These are phyloP conservation scores for Myotis planiceps DNA, from an alignment of 2,797 vertebrate species.

Conservation along the genomic window DNA sequence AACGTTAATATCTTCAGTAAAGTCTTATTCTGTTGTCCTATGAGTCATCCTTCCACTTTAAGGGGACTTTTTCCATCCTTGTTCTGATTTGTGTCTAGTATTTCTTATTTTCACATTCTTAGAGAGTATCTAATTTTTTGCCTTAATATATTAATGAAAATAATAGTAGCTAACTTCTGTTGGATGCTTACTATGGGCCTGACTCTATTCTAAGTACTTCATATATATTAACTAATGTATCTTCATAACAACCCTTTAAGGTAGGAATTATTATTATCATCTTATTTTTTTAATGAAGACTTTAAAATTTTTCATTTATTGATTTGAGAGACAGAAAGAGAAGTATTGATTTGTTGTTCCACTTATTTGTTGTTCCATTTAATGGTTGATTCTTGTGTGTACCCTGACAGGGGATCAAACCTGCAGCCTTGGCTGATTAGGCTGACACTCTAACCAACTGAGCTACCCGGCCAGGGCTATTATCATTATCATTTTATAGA, in stretches of 20 bases:
- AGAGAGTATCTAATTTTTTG: constrained; percentile 37
- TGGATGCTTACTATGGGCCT: neutral
- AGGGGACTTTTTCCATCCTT: neutral
- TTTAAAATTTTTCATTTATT: neutral
- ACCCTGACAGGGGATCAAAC: neutral
- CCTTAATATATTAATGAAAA: constrained; percentile 19
- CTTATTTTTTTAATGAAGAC: neutral
- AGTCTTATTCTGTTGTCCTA: neutral
- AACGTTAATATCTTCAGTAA: neutral
- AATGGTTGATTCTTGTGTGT: neutral
- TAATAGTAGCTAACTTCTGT: constrained; percentile 22
- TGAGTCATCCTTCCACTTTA: neutral
- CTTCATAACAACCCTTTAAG: neutral
- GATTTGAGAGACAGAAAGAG: neutral
- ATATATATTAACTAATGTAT: neutral
- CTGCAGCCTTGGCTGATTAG: neutral
- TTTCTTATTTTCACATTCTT: constrained; percentile 19
- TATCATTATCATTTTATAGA: neutral
- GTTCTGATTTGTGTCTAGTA: constrained; percentile 15
- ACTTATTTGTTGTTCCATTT: neutral
- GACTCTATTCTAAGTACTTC: neutral
- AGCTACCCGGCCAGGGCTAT: neutral
- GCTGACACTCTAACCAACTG: neutral
- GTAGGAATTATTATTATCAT: neutral
- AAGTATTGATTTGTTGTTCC: neutral